Evolutionary conservation across 1,140 invertebrate species (phyloP).

Genomic region (Eubasilissa regina): DNA sequence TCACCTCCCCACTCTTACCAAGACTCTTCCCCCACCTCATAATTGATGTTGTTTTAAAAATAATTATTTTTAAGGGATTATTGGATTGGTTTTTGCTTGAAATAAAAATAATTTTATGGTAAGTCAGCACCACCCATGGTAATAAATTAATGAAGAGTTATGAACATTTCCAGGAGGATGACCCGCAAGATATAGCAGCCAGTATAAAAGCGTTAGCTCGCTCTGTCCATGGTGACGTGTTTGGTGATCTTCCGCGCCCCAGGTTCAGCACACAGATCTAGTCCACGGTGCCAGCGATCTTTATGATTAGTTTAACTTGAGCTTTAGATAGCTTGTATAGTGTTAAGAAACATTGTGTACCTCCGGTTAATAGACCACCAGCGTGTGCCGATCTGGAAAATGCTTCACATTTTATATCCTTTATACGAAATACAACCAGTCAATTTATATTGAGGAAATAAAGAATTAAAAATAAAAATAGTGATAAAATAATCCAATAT

Average conservation of each 20-base stretch:
- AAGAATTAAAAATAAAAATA: background rate
- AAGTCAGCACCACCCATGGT: too few species aligned
- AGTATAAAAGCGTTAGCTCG: slow-evolving; percentile 89
- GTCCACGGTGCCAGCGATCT: slow-evolving; percentile 50
- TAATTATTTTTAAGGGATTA: too few species aligned
- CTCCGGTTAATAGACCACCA: slow-evolving; percentile 51
- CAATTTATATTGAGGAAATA: background rate
- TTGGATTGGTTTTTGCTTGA: too few species aligned
- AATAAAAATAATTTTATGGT: too few species aligned
- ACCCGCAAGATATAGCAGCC: slow-evolving; percentile 82
- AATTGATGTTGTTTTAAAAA: too few species aligned
- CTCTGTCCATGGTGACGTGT: slow-evolving; percentile 89
- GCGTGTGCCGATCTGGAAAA: slow-evolving; percentile 25
- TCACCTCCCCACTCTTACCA: too few species aligned
- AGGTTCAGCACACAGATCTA: slow-evolving; percentile 87
- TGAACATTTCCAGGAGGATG: slow-evolving; percentile 58
- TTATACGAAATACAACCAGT: background rate
- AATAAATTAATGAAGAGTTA: too few species aligned
- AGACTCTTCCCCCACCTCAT: too few species aligned
- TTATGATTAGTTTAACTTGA: slow-evolving; percentile 38
- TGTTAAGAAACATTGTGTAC: slow-evolving; percentile 48
- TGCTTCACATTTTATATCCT: slow-evolving; percentile 27
- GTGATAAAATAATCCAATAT: background rate
- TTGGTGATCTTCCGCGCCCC: slow-evolving; percentile 87
- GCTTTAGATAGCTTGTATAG: slow-evolving; percentile 40